A percentile compares a stretch with the other conserved stretches of the same genome.
Conservation (phyloP, 2,888 invertebrate species). For the Papilio elwesi region DNA sequence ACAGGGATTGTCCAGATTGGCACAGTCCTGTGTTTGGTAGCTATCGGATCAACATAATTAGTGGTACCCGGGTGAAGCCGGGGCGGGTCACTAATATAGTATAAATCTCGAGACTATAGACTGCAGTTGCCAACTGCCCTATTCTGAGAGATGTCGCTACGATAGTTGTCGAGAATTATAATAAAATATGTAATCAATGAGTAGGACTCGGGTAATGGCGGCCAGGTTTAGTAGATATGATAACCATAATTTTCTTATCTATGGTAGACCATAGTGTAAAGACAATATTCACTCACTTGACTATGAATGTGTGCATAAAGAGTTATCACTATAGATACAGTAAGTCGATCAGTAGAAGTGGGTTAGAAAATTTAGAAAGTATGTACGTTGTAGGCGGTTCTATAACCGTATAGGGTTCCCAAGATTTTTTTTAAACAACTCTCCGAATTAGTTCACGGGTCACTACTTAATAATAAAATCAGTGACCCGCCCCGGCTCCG, state of each 20-base stretch:
- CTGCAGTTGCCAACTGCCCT: slow-evolving; percentile 1
- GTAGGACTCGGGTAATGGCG: background rate
- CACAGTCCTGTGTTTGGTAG: too few species aligned
- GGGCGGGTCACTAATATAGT: too few species aligned
- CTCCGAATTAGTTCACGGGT: too few species aligned
- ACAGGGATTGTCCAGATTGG: too few species aligned
- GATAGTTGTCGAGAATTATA: background rate
- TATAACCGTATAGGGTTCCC: background rate
- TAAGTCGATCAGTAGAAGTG: slow-evolving; percentile 3
- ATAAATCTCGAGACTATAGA: background rate
- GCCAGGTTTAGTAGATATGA: background rate
- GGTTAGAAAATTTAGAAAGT: slow-evolving; percentile 12
- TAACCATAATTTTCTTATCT: background rate
- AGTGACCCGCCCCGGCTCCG: too few species aligned
- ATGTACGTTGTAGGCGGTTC: background rate
- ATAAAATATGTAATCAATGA: background rate
- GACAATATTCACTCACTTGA: too few species aligned
- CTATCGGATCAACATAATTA: too few species aligned
- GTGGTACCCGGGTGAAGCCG: too few species aligned
- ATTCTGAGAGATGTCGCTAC: background rate
- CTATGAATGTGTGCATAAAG: background rate
- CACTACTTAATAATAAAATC: too few species aligned
- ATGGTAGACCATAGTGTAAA: background rate
- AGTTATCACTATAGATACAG: background rate
- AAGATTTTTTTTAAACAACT: background rate